A percentile compares a stretch with the other conserved stretches of the same genome.
Conservation (phyloP, 2,113 vertebrate genomes). For the Zeus faber region DNA sequence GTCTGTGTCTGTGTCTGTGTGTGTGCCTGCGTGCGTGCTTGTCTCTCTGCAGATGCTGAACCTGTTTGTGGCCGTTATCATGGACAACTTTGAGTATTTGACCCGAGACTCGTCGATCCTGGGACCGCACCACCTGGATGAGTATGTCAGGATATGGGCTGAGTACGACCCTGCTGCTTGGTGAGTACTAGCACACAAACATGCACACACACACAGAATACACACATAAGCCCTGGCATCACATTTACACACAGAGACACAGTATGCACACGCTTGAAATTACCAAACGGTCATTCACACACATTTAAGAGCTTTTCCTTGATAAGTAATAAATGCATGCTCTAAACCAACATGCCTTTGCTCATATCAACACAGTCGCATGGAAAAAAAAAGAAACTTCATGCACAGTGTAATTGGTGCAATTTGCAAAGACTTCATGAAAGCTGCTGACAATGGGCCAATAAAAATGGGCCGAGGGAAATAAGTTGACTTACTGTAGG, state of each 20-base stretch:
- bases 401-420: too few species aligned
- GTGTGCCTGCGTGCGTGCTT: background rate
- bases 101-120: conserved; percentile 97
- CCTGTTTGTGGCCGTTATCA: conserved; percentile 98
- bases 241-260: conserved; percentile 1
- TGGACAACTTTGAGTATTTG: conserved; percentile 99
- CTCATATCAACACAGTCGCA: conserved; percentile 15
- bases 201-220: conserved; percentile 21
- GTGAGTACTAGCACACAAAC: conserved; percentile 76
- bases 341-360: too few species aligned
- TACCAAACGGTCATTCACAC: background rate
- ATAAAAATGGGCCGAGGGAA: too few species aligned
- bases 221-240: conserved; percentile 4
- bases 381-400: background rate
- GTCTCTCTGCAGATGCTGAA: conserved; percentile 87
- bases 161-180: conserved; percentile 98
- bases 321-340: too few species aligned
- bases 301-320: too few species aligned
- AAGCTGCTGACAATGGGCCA: too few species aligned
- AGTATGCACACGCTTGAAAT: background rate
- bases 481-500: too few species aligned
- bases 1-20: too few species aligned
- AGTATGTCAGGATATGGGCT: conserved; percentile 99
- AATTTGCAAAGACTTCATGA: too few species aligned
- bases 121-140: conserved; percentile 96